Percentiles rank a stretch among this genome's conserved stretches.
Conservation (phyloP, 1,140 invertebrate species). For the Macrocentrus cingulum region DNA sequence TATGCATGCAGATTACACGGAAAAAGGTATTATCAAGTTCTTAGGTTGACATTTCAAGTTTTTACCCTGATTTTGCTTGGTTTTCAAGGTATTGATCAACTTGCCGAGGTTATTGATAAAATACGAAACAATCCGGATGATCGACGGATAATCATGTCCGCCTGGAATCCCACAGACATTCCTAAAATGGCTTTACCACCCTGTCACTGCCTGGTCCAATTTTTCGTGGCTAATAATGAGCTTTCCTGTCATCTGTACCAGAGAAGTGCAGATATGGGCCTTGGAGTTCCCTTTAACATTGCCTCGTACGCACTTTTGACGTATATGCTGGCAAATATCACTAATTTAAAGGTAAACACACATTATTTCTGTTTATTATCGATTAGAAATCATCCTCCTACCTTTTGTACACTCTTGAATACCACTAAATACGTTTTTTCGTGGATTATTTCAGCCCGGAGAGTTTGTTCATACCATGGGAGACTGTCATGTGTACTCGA, state of each 20-base stretch:
- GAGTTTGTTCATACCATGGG: slow-evolving; percentile 97
- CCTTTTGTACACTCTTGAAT: too few relatives aligned
- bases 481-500: slow-evolving; percentile 95
- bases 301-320: slow-evolving; percentile 92
- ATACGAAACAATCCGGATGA: slow-evolving; percentile 83
- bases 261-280: slow-evolving; percentile 92
- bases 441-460: slow-evolving; percentile 68
- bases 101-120: slow-evolving; percentile 78
- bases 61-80: background rate
- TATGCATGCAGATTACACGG: slow-evolving; percentile 81
- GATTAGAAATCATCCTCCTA: too few relatives aligned
- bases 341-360: slow-evolving; percentile 72
- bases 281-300: slow-evolving; percentile 98
- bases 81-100: slow-evolving; percentile 75
- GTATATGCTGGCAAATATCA: slow-evolving; percentile 93
- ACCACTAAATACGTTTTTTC: too few relatives aligned
- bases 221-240: slow-evolving; percentile 82
- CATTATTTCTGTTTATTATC: too few relatives aligned
- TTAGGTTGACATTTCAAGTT: background rate
- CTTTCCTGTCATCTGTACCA: slow-evolving; percentile 92
- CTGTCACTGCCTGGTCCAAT: slow-evolving; percentile 93
- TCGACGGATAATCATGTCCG: slow-evolving; percentile 85
- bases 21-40: slow-evolving; percentile 70
- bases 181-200: slow-evolving; percentile 92
- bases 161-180: slow-evolving; percentile 92